Base-by-base conservation (phyloP, 1,140 invertebrate species). In the Ceratosolen fusciceps region DNA sequence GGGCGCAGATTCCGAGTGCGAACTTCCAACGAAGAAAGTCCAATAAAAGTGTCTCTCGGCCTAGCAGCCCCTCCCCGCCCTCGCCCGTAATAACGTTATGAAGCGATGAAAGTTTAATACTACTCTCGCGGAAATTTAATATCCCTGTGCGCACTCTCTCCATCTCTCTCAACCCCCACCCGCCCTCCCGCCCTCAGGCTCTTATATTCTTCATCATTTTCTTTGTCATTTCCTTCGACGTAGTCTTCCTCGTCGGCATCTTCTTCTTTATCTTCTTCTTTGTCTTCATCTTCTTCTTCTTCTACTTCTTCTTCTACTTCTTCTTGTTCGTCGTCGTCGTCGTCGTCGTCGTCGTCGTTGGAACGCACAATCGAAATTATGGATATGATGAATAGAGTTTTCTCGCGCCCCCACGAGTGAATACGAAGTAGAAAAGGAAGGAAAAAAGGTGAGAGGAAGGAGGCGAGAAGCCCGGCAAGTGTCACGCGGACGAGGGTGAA, bases 21-120 rank as follows among this genome's bases (percentile, higher is more conserved):
- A 78, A 71, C 68, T 72, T 72, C 16, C 2, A 52, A 52, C 74
- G 60, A 80, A 80, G 79, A 82, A 82, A 79, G 74, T 80, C 80
- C 67, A 74, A 78, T 82, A 77, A 82, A 82, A 77, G 80, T 82
- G 81, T 81, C 76, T 76, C 62, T 74, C 65, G 62, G 34, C 49
- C 67, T 74, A n/a, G 24, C 68, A 16, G 54, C 34, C 47, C 49
- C 67, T 74, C 34, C 12, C 68, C 9, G 54, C 34, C 34, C 21
- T 14, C 47, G 26, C 49, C 34, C 74, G 82, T 83, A 83, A 84
- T 85, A 83, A 85, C 82, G 81, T 84, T 84, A 83, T 80, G 79
- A 82, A 81, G 84, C 82, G 83, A 84, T 82, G 82, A 85, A 85
- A 85, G 84, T 85, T 85, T 84, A 83, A 84, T 84, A 83, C 83